phyloP scores from a whole-genome alignment of 2,113 vertebrate species.

The Cervus canadensis region DNA sequence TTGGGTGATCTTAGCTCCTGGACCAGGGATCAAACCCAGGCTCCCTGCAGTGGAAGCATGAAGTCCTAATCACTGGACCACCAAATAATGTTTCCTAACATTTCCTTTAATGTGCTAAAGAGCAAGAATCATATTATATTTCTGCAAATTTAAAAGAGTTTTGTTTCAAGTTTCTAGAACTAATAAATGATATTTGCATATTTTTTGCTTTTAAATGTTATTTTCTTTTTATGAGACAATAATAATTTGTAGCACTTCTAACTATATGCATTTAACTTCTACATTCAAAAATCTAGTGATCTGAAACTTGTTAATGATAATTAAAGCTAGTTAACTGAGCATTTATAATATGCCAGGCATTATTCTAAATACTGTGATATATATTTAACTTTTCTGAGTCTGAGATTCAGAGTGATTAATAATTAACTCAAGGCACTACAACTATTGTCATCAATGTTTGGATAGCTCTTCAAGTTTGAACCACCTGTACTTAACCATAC shows the following conservation, averaged over 20 bases:
- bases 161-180: background rate
- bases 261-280: background rate
- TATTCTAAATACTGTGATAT: background rate
- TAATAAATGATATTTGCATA: background rate
- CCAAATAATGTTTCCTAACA: background rate
- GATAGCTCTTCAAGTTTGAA: background rate
- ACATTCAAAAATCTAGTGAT: background rate
- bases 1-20: background rate
- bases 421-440: background rate
- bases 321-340: background rate
- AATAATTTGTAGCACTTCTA: background rate
- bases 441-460: background rate
- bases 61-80: background rate
- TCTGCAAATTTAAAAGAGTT: background rate
- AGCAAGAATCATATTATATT: background rate
- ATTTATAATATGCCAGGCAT: background rate
- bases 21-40: background rate
- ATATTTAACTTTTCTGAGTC: background rate
- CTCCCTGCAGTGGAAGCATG: background rate
- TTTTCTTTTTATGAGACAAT: background rate
- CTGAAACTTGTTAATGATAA: background rate
- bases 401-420: background rate
- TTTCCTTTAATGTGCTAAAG: background rate
- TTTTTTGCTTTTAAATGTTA: background rate
- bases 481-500: background rate